Conservation (phyloP, 2,797 vertebrate genomes). For the Oreortyx pictus region DNA sequence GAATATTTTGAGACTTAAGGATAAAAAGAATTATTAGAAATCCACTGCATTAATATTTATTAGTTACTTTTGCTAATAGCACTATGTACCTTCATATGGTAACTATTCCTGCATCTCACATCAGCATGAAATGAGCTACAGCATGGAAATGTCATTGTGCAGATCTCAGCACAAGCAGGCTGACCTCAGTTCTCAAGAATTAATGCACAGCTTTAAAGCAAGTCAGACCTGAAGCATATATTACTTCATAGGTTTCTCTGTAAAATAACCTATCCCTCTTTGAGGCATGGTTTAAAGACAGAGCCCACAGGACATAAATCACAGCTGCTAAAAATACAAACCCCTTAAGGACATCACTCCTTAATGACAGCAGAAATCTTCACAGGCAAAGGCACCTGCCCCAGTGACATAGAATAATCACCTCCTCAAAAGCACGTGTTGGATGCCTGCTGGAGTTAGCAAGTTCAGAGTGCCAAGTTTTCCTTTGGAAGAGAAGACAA, state of each 20-base stretch:
- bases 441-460: constrained; percentile 41
- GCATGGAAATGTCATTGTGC: constrained; percentile 37
- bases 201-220: constrained; percentile 65
- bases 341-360: constrained; percentile 51
- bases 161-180: constrained; percentile 49
- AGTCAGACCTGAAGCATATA: constrained; percentile 61
- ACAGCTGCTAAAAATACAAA: constrained; percentile 68
- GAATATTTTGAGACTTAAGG: background rate
- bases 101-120: constrained; percentile 23
- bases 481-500: background rate
- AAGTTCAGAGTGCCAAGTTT: constrained; percentile 1
- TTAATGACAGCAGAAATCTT: constrained; percentile 58
- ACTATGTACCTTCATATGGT: background rate
- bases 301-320: constrained; percentile 51
- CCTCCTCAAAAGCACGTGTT: constrained; percentile 18
- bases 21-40: background rate
- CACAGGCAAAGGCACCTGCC: constrained; percentile 53
- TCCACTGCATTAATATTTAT: background rate
- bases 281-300: constrained; percentile 64
- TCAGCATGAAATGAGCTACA: constrained; percentile 27
- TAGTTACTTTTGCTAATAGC: background rate
- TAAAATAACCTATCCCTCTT: constrained; percentile 61
- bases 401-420: constrained; percentile 63
- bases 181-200: constrained; percentile 58
- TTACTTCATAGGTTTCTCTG: constrained; percentile 46